Percentiles rank a stretch among this genome's conserved stretches.
Evolutionary conservation across 1,140 invertebrate genomes (phyloP).

Genomic region (Sitophilus oryzae): DNA sequence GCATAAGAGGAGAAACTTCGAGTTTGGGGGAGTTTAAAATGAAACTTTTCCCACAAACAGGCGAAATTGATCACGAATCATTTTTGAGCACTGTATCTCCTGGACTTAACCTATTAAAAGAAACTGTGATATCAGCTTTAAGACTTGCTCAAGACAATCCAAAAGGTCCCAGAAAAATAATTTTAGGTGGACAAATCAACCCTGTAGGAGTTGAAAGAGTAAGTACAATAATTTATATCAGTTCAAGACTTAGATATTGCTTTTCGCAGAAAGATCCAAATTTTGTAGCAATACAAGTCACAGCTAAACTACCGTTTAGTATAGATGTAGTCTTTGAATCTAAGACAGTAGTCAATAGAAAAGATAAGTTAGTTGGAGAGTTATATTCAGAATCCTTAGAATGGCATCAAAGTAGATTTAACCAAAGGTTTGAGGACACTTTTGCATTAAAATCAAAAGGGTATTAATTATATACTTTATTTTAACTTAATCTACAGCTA

Average conservation of each 20-base stretch:
- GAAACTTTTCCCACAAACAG: slow-evolving; percentile 33
- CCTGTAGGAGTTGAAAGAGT: slow-evolving; percentile 46
- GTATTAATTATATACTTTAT: slow-evolving; percentile 33
- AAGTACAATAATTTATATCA: slow-evolving; percentile 7
- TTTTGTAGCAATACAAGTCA: slow-evolving; percentile 77
- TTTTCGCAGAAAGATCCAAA: slow-evolving; percentile 56
- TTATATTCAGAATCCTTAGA: slow-evolving; percentile 57
- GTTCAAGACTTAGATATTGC: background rate
- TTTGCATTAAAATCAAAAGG: slow-evolving; percentile 67
- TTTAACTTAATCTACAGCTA: slow-evolving; percentile 7
- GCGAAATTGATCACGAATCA: slow-evolving; percentile 63
- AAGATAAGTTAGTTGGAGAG: slow-evolving; percentile 54
- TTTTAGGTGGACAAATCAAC: slow-evolving; percentile 52
- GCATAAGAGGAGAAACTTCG: slow-evolving; percentile 70
- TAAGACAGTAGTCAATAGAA: slow-evolving; percentile 54
- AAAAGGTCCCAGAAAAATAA: slow-evolving; percentile 53
- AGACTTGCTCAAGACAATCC: slow-evolving; percentile 52
- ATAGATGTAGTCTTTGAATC: slow-evolving; percentile 84
- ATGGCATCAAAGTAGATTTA: slow-evolving; percentile 55
- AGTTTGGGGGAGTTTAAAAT: slow-evolving; percentile 38
- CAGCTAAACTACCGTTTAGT: slow-evolving; percentile 72
- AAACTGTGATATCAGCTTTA: slow-evolving; percentile 66
- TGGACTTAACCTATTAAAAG: slow-evolving; percentile 70
- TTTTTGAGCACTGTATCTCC: slow-evolving; percentile 64
- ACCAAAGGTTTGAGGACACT: slow-evolving; percentile 65